A percentile compares a stretch with the other conserved stretches of the same genome.
Conservation (phyloP, 1,140 invertebrate species). For the Drosophila fuyamai region DNA sequence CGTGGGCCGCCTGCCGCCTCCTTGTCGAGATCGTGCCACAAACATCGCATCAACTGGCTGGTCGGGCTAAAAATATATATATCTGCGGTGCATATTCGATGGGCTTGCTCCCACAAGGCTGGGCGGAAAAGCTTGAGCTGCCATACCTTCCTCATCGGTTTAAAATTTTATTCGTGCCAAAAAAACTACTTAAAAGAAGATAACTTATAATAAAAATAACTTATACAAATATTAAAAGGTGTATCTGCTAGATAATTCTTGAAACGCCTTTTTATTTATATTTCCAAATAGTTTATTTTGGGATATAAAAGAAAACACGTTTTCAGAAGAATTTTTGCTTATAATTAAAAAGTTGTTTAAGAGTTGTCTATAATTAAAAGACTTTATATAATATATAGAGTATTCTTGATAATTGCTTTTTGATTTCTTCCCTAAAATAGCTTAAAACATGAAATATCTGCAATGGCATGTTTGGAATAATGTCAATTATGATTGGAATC, state of each 20-base stretch:
- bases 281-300: no score
- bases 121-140: slow-evolving; percentile 14
- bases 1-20: slow-evolving; percentile 47
- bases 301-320: no score
- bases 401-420: no score
- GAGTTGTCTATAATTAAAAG: no score
- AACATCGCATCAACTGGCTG: slow-evolving; percentile 65
- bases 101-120: slow-evolving; percentile 45
- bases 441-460: background rate
- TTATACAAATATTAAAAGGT: no score
- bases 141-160: slow-evolving; percentile 16
- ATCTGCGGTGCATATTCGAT: slow-evolving; percentile 27
- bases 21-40: slow-evolving; percentile 63
- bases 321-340: no score
- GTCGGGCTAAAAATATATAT: slow-evolving; percentile 63
- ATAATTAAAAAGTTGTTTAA: no score
- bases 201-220: no score
- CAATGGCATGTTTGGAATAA: background rate
- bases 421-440: background rate
- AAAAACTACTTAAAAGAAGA: background rate
- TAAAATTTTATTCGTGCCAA: slow-evolving; percentile 3
- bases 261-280: no score
- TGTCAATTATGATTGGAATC: slow-evolving; percentile 28
- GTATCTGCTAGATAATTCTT: no score
- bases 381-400: no score